A percentile compares a stretch with the other conserved stretches of the same genome.
These are phyloP conservation scores for Steatocranus sp. DNA, from an alignment of 2,797 vertebrate genomes.

Conservation along the genomic window DNA sequence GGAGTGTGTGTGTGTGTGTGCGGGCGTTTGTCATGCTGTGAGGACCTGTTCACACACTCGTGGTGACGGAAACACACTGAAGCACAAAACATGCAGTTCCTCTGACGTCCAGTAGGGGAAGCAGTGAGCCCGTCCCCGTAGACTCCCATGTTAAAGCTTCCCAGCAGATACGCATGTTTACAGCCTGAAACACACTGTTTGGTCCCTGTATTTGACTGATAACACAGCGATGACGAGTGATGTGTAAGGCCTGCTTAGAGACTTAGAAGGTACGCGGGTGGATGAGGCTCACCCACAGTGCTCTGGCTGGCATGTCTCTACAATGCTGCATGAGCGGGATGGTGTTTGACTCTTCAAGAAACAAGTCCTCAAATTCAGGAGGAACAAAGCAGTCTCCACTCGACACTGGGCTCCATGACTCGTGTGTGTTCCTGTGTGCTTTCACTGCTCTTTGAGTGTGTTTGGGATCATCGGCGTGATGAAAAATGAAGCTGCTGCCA, in stretches of 20 bases:
- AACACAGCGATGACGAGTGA: neutral
- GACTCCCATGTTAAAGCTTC: neutral
- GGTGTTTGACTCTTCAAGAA: neutral
- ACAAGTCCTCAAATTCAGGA: neutral
- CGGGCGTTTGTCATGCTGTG: neutral
- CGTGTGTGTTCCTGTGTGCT: neutral
- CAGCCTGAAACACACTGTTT: neutral
- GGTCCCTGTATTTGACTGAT: neutral
- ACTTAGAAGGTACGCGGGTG: neutral
- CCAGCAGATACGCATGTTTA: neutral
- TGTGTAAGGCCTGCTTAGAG: neutral
- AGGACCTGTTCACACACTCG: neutral
- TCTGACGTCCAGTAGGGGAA: neutral
- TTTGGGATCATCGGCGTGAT: neutral
- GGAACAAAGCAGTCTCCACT: neutral
- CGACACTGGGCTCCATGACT: neutral
- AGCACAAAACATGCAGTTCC: neutral
- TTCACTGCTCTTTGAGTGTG: neutral
- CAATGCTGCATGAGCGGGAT: fast-evolving
- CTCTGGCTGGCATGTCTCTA: neutral
- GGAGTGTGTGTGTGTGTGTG: neutral
- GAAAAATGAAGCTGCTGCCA: neutral
- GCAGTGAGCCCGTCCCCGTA: neutral
- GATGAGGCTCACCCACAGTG: neutral
- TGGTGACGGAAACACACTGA: neutral